These are phyloP conservation scores for Halcyon senegalensis DNA, from an alignment of 2,113 vertebrate species.

Conservation along the genomic window DNA sequence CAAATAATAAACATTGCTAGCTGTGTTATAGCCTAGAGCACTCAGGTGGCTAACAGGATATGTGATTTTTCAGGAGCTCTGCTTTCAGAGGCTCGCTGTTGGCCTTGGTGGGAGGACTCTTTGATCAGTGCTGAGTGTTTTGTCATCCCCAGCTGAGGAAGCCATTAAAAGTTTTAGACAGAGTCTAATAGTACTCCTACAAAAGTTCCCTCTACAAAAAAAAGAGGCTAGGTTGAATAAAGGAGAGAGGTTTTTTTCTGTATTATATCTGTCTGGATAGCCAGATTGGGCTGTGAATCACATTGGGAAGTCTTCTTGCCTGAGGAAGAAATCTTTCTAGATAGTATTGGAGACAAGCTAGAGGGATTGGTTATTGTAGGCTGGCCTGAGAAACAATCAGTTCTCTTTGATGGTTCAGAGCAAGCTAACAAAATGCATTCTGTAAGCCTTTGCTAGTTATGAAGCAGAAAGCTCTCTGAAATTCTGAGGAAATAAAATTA, in stretches of 20 bases:
- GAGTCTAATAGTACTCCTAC: background rate
- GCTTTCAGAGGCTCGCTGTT: background rate
- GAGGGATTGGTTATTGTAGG: background rate
- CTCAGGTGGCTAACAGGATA: background rate
- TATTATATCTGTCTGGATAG: background rate
- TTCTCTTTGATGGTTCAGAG: background rate
- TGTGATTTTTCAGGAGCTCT: background rate
- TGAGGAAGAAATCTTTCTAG: conserved; percentile 16
- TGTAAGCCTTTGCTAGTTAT: background rate
- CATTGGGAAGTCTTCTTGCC: background rate
- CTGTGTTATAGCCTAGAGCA: background rate
- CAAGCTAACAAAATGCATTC: background rate
- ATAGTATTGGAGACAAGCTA: background rate
- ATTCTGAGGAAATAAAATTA: background rate
- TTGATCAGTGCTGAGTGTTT: background rate
- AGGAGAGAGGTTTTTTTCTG: background rate
- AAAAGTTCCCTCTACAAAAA: background rate
- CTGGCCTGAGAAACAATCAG: background rate
- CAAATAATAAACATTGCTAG: background rate
- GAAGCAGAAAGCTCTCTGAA: background rate
- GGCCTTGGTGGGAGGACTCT: background rate
- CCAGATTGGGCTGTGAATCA: conserved; percentile 9
- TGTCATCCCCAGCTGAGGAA: background rate
- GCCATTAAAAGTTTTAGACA: background rate
- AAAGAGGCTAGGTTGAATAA: background rate